These are phyloP conservation scores for Urophycis tenuis DNA, from an alignment of 2,797 vertebrate genomes.

Conservation along the genomic window DNA sequence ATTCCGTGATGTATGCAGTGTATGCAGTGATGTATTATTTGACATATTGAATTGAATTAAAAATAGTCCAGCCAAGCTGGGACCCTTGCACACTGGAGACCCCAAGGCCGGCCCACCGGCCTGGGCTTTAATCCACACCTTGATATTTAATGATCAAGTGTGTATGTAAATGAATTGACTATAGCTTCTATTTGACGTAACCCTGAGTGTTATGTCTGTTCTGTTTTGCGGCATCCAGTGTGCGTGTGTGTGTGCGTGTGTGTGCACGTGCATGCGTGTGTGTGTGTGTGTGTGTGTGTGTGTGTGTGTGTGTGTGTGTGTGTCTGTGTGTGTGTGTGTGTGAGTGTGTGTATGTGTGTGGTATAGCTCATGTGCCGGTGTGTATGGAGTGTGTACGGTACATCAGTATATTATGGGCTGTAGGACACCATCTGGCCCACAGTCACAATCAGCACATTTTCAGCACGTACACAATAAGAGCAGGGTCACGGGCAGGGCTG, in stretches of 20 bases:
- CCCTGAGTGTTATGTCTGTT: background rate
- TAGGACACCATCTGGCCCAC: conserved; percentile 20
- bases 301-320: too few species aligned
- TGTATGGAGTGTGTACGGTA: conserved; percentile 2
- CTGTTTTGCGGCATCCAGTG: background rate
- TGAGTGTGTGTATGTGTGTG: background rate
- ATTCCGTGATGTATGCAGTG: too few species aligned
- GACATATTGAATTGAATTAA: too few species aligned
- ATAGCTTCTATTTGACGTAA: background rate
- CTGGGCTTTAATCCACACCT: background rate
- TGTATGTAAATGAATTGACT: background rate
- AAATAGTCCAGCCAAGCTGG: too few species aligned
- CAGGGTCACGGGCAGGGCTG: conserved; percentile 40
- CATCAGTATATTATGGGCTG: background rate
- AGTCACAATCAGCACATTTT: conserved; percentile 66
- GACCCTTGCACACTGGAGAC: too few species aligned
- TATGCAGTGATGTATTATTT: too few species aligned
- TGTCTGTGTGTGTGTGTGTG: too few species aligned
- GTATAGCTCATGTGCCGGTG: background rate
- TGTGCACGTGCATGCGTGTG: too few species aligned
- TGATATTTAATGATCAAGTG: background rate
- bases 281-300: too few species aligned
- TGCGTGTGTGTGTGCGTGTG: background rate
- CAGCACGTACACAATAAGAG: conserved; percentile 59
- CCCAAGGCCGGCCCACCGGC: too few species aligned